Evolutionary conservation across 2,888 invertebrate genomes (phyloP), one percentile per base, ranked within the genome.

Genomic region (Phragmatobia fuliginosa): DNA sequence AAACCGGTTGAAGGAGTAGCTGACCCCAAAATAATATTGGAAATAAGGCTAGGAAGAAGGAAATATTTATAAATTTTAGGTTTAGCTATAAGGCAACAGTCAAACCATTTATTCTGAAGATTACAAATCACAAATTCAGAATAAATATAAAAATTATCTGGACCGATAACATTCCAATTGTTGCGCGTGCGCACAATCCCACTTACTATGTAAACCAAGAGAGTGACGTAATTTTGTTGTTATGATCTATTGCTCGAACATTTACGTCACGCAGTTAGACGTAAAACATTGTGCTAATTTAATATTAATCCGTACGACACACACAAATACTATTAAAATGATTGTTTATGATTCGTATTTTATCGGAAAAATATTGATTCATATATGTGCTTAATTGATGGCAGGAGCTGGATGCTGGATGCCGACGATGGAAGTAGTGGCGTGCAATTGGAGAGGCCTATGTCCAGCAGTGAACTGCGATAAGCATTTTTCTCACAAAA

Each of bases 111-210:
- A 25, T 3, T 11, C 14, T 2, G 1, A 28, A 56, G 6, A 56
- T 28, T 16, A 25, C 16, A 25, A 56, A 25, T 1, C 4, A 14
- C 10, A 10, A 2, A 52, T 52, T 25, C 25, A 11, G 5, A 28
- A 16, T 28, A 28, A 56, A 14, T 11, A n/a, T n/a, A 56, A 56
- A 28, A 28, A 2, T 28, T 56, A 56, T 56, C 56, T 14, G 28
- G 25, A 63, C 11, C 3, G 45, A 49, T 49, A 16, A 56, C 36
- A 45, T 5, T 52, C 36, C 33, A 61, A 67, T 52, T 31, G n/a
- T 28, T 14, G 61, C 61, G 52, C 28, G 61, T 67, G 67, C 61
- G 61, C 45, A 61, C 25, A 32, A 25, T 49, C 67, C 7, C 6
- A 18, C 32, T 8, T 49, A n/a, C n/a, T 36, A 32, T 67, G 52